These are phyloP conservation scores for Orchesella flavescens DNA, from an alignment of 2,888 invertebrate species.

Conservation along the genomic window DNA sequence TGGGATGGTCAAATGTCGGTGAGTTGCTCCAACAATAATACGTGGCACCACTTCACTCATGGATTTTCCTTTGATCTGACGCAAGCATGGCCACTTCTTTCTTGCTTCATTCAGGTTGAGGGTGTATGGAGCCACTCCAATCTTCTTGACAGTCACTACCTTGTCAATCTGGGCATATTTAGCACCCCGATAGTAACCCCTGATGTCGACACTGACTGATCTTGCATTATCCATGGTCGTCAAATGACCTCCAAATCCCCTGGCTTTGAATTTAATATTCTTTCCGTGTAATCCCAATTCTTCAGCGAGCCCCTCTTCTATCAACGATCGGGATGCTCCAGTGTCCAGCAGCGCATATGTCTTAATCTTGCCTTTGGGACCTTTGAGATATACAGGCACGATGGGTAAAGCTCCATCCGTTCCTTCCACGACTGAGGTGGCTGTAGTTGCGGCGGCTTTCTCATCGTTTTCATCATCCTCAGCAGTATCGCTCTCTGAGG, in stretches of 20 bases:
- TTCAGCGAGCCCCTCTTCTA: not conserved
- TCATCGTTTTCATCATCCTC: too few species aligned
- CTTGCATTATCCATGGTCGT: not conserved
- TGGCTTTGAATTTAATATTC: not conserved
- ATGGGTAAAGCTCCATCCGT: slow-evolving; percentile 7
- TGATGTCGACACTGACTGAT: not conserved
- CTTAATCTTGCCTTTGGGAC: not conserved
- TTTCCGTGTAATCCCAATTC: slow-evolving; percentile 17
- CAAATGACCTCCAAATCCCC: not conserved
- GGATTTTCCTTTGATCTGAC: not conserved
- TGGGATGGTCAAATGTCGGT: not conserved
- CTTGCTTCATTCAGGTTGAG: not conserved
- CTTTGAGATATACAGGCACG: not conserved
- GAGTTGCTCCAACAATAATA: not conserved
- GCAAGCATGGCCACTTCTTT: not conserved
- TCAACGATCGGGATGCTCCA: not conserved
- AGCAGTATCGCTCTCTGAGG: too few species aligned
- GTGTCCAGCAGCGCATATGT: slow-evolving; percentile 22
- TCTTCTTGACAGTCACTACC: not conserved
- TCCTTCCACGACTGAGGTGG: not conserved
- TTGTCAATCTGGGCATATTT: not conserved
- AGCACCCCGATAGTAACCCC: not conserved
- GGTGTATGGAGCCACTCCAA: not conserved
- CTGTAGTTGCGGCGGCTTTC: too few species aligned
- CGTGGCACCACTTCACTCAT: not conserved